Conservation (phyloP, 2,888 invertebrate species). For the Incurvaria masculella region DNA sequence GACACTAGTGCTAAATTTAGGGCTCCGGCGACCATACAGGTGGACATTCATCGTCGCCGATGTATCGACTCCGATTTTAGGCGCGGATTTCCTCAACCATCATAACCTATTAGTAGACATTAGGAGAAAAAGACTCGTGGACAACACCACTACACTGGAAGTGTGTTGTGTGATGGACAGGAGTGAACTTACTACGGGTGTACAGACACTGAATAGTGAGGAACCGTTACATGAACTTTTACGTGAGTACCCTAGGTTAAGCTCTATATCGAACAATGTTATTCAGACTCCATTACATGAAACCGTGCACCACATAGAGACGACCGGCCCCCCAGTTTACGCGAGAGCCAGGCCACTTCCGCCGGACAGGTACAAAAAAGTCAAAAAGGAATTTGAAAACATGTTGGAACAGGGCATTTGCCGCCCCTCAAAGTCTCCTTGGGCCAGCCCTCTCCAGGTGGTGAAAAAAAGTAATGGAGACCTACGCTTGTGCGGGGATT, state of each 20-base stretch:
- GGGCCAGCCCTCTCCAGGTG: slow-evolving; percentile 25
- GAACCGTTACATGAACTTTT: too few relatives aligned
- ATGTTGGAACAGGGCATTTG: slow-evolving; percentile 24
- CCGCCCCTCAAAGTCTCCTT: slow-evolving; percentile 23
- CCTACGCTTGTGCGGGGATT: slow-evolving; percentile 23
- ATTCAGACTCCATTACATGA: too few relatives aligned
- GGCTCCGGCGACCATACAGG: slow-evolving; percentile 9
- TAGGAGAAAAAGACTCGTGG: neutral
- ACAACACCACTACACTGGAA: too few relatives aligned
- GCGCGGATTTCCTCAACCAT: slow-evolving; percentile 12
- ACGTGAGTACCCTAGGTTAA: too few relatives aligned
- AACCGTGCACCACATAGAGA: slow-evolving; percentile 11
- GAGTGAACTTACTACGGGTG: too few relatives aligned
- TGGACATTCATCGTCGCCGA: slow-evolving; percentile 13
- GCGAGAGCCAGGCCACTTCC: slow-evolving; percentile 9
- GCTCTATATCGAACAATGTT: too few relatives aligned
- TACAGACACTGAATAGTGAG: too few relatives aligned
- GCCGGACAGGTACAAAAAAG: slow-evolving; percentile 4
- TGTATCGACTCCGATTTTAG: slow-evolving; percentile 13
- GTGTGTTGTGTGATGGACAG: too few relatives aligned
- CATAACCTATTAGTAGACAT: neutral
- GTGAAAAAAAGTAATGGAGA: slow-evolving; percentile 11
- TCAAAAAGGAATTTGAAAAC: slow-evolving; percentile 9
- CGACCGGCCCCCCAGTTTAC: slow-evolving; percentile 12
- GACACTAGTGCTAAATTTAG: slow-evolving; percentile 9